A percentile compares a stretch with the other conserved stretches of the same genome.
Evolutionary conservation across 2,113 vertebrate genomes (phyloP).

Genomic region (Apus apus): DNA sequence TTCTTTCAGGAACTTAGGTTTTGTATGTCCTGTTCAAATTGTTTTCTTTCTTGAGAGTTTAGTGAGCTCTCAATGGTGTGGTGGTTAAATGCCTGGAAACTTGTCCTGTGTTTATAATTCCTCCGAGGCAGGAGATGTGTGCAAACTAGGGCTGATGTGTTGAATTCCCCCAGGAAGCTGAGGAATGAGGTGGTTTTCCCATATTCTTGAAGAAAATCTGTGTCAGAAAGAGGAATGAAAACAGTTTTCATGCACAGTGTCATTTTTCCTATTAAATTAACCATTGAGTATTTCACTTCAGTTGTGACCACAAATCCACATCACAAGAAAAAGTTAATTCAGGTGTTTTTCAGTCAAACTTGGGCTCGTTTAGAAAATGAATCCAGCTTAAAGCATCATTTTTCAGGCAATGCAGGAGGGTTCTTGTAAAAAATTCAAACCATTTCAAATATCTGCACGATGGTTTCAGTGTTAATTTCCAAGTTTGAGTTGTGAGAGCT

Average conservation of each 20-base stretch:
- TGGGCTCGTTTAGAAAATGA: neutral
- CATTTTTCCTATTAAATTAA: neutral
- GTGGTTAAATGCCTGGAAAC: neutral
- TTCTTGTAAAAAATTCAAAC: neutral
- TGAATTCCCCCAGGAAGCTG: neutral
- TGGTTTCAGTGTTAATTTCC: neutral
- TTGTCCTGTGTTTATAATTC: neutral
- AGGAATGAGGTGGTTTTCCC: neutral
- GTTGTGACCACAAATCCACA: neutral
- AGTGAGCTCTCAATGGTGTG: neutral
- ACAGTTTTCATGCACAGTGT: neutral
- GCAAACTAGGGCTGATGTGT: neutral
- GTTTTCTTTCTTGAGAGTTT: neutral
- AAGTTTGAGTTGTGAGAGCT: neutral
- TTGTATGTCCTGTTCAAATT: neutral
- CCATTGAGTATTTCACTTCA: neutral
- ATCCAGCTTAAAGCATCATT: neutral
- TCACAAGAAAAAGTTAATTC: neutral
- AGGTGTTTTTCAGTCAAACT: neutral
- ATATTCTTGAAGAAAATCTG: neutral
- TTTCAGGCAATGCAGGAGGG: neutral
- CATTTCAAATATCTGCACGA: neutral
- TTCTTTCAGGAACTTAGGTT: neutral
- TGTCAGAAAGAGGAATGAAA: neutral
- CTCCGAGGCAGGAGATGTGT: neutral